phyloP scores from a whole-genome alignment of 2,113 vertebrate genomes.

The Rhadina sibilatrix region DNA sequence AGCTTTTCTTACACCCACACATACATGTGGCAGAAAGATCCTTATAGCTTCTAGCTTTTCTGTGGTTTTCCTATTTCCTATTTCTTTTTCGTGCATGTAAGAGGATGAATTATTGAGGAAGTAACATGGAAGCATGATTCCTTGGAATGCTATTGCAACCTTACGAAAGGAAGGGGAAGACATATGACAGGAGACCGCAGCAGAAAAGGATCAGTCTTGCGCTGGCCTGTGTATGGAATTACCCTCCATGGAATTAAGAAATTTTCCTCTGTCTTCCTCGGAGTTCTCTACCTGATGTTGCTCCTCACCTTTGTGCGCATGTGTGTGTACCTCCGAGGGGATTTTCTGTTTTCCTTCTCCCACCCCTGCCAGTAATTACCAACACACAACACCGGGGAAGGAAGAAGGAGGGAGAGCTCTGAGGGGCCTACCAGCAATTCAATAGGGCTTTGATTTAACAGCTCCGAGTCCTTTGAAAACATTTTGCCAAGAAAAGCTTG shows the following conservation, averaged over 20 bases:
- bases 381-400: not conserved
- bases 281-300: not conserved
- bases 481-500: conserved; percentile 90
- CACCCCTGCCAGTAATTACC: conserved; percentile 38
- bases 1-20: not conserved
- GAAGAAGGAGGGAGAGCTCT: conserved; percentile 31
- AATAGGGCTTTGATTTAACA: conserved; percentile 88
- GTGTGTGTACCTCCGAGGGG: not conserved
- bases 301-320: not conserved
- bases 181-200: not conserved
- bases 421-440: conserved; percentile 66
- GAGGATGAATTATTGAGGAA: not conserved
- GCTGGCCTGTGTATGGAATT: not conserved
- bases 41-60: not conserved
- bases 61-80: not conserved
- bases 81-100: not conserved
- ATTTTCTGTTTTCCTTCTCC: conserved; percentile 29
- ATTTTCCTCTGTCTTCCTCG: not conserved
- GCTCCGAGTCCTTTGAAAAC: conserved; percentile 88
- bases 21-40: rapidly evolving
- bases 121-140: not conserved
- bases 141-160: not conserved
- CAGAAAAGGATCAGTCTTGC: not conserved
- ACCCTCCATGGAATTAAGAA: not conserved
- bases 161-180: not conserved